Percentiles rank a stretch among this genome's conserved stretches.
These are phyloP conservation scores for Plutomurus gul DNA, from an alignment of 1,140 invertebrate species.

Conservation along the genomic window DNA sequence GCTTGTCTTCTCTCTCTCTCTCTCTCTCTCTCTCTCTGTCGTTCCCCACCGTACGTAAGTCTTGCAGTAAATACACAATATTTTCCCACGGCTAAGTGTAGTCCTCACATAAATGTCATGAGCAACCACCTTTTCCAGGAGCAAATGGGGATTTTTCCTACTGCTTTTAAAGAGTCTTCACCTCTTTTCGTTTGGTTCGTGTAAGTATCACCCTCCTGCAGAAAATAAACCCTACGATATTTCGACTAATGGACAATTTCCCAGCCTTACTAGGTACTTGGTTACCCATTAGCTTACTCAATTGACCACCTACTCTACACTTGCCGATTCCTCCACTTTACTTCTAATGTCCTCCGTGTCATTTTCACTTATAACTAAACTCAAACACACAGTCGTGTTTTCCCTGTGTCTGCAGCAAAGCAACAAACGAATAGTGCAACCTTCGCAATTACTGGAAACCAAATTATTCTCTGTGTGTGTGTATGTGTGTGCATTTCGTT, in stretches of 20 bases:
- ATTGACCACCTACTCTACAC: conserved; percentile 5
- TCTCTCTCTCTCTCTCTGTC: background rate
- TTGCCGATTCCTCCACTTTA: background rate
- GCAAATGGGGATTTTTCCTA: conserved; percentile 20
- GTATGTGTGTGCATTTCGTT: too few relatives aligned
- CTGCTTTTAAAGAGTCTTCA: conserved; percentile 6
- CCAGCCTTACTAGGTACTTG: background rate
- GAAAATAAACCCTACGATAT: conserved; percentile 7
- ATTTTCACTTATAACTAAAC: conserved; percentile 9
- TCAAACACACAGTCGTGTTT: background rate
- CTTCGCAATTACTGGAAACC: background rate
- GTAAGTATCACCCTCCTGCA: background rate
- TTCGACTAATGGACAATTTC: conserved; percentile 13
- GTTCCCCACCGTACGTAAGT: background rate
- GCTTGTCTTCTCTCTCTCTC: background rate
- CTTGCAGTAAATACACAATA: conserved; percentile 24
- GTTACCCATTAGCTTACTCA: conserved; percentile 19
- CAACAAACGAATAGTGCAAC: background rate
- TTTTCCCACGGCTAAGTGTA: conserved; percentile 21
- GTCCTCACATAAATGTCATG: conserved; percentile 8
- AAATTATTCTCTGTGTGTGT: too few relatives aligned
- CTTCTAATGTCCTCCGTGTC: background rate
- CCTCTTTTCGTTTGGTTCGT: background rate
- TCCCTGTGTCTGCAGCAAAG: background rate
- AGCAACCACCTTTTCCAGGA: conserved; percentile 5